Evolutionary conservation across 2,888 invertebrate species (phyloP).

Genomic region (Ethmia dodecea): DNA sequence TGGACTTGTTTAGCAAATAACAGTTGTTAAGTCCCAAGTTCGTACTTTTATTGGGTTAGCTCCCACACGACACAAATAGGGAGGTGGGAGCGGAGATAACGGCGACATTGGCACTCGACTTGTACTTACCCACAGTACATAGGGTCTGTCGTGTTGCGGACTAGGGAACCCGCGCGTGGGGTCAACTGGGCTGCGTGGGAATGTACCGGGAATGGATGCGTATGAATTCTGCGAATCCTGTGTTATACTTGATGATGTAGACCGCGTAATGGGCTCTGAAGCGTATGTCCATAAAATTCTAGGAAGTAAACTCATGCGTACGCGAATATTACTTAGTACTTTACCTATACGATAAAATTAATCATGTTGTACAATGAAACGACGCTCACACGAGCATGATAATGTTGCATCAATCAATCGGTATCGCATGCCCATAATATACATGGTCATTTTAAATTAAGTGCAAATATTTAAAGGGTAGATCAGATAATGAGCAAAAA

Average conservation of each 20-base stretch:
- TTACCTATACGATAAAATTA: too few species aligned
- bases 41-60: conserved; percentile 16
- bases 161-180: conserved; percentile 31
- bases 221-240: conserved; percentile 10
- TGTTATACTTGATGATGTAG: conserved; percentile 24
- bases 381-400: too few species aligned
- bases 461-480: too few species aligned
- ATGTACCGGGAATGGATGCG: conserved; percentile 18
- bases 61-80: conserved; percentile 27
- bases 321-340: too few species aligned
- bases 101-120: conserved; percentile 47
- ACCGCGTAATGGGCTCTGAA: conserved; percentile 23
- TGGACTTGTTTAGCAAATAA: too few species aligned
- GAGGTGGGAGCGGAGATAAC: conserved; percentile 39
- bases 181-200: conserved; percentile 50
- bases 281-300: conserved; percentile 26
- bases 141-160: conserved; percentile 34
- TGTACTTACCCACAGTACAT: conserved; percentile 39
- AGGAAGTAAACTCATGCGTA: conserved; percentile 20
- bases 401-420: too few species aligned
- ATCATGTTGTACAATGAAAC: too few species aligned
- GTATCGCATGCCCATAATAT: too few species aligned
- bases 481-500: too few species aligned
- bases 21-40: too few species aligned
- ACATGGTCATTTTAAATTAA: too few species aligned